Percentiles rank a stretch among this genome's conserved stretches.
Conservation (phyloP, 2,113 vertebrate species). For the Rhinolophus ferrumequinum region DNA sequence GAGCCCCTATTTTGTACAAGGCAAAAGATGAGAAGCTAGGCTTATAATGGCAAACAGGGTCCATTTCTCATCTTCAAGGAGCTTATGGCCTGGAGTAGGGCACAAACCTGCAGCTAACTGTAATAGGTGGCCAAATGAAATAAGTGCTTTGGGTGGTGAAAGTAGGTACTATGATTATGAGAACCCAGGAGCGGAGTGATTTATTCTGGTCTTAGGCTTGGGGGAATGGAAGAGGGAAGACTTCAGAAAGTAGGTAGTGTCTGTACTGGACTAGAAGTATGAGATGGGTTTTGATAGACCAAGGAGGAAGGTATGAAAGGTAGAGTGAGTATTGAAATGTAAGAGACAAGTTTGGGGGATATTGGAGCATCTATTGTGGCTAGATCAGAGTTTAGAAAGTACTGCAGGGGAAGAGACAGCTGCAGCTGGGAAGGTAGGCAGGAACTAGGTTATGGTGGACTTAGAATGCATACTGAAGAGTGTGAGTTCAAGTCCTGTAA, state of each 20-base stretch:
- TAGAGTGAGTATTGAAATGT: neutral
- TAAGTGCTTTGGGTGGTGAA: neutral
- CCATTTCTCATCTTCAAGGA: slow-evolving; percentile 1
- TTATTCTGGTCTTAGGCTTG: neutral
- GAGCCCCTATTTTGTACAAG: neutral
- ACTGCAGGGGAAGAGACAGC: neutral
- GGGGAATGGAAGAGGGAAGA: neutral
- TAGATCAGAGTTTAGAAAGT: neutral
- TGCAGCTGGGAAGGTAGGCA: neutral
- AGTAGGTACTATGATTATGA: neutral
- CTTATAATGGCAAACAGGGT: neutral
- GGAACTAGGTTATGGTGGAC: neutral
- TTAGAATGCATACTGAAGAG: neutral
- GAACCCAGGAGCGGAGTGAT: neutral
- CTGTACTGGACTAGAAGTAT: neutral
- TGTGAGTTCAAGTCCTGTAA: neutral
- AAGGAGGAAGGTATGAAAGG: neutral
- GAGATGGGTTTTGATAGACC: neutral
- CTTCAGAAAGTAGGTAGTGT: neutral
- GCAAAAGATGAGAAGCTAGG: neutral
- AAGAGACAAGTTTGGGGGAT: neutral
- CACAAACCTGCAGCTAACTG: neutral
- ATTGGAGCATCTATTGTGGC: neutral
- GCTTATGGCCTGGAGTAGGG: neutral
- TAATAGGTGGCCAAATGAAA: neutral